Base-by-base conservation (phyloP, 2,113 vertebrate genomes). In the Monarcha castaneiventris region DNA sequence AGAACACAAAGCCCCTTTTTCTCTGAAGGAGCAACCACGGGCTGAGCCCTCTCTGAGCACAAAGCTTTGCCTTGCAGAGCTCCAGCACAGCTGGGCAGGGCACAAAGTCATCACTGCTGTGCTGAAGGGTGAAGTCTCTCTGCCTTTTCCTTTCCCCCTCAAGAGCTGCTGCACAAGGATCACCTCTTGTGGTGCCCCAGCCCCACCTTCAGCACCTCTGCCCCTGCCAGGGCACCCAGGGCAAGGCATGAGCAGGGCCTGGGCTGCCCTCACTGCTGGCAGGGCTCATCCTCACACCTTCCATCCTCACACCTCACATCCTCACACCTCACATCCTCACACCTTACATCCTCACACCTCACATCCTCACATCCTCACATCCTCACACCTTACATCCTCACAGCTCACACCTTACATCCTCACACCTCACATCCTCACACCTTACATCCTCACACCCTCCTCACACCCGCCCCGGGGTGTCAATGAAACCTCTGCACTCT, bases 121-220 rank as follows among this genome's bases (percentile, higher is more conserved):
- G 75, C 75, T 43, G 39, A 27, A 37, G 78, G 67, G 43, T 75
- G 77, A 15, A 41, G 46, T 2, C 18, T 4, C 66, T 43, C 48
- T 77, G 69, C 41, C 61, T 46, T 14, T 26, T n/a, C 56, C 27
- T 22, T 29, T 32, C 17, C 27, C 16, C 72, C 43, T 35, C 30
- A 8, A 8, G 55, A 41, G 29, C 43, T 44, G 48, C 7, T 41
- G 90, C 74, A 11, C 7, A 0, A 8, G 74, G 58, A 27, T 52
- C 2, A 0, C 9, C n/a, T 25, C 37, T 3, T 4, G 48, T 16
- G 3, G 6, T 37, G 44, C 29, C 32, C 26, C n/a, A 54, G 26
- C 27, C 32, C n/a, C 35, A 2, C 2, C 9, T 37, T 15, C 16
- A 39, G 52, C 13, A 37, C 41, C 69, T 16, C 33, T 44, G 68